These are phyloP conservation scores for Hepsetus odoe DNA, from an alignment of 2,113 vertebrate genomes.

Conservation along the genomic window DNA sequence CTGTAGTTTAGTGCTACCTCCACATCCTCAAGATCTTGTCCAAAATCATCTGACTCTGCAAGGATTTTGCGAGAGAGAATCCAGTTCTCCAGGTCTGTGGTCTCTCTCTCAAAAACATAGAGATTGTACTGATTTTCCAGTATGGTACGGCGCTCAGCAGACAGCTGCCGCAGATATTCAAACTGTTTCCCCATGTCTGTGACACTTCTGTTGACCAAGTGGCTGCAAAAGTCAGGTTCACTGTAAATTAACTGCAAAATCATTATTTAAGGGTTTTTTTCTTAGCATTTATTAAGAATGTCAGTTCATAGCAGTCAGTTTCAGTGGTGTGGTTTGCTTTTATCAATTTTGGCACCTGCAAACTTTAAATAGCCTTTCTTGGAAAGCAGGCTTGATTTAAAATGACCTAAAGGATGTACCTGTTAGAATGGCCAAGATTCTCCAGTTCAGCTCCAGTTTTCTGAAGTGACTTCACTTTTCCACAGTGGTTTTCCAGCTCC, in stretches of 20 bases:
- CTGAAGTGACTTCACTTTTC: constrained; percentile 69
- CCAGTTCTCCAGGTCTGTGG: constrained; percentile 81
- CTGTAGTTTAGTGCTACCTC: too few relatives aligned
- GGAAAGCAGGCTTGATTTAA: background rate
- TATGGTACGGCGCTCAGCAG: constrained; percentile 66
- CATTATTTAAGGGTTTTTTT: too few relatives aligned
- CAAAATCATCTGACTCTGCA: constrained; percentile 80
- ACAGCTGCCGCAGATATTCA: constrained; percentile 70
- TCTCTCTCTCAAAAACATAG: constrained; percentile 81
- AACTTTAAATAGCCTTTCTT: background rate
- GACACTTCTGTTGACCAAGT: constrained; percentile 74
- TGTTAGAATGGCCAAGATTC: constrained; percentile 75
- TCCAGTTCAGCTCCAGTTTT: constrained; percentile 74
- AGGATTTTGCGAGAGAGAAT: constrained; percentile 73
- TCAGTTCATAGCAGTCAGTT: too few relatives aligned
- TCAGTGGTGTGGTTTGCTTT: background rate
- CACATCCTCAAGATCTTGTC: constrained; percentile 85
- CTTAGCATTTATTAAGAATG: background rate
- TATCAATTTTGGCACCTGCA: background rate
- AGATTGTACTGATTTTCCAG: constrained; percentile 81
- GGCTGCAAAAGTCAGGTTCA: too few relatives aligned
- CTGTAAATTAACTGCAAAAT: too few relatives aligned
- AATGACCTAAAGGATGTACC: constrained; percentile 63
- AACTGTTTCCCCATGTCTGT: constrained; percentile 67
- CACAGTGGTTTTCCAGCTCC: constrained; percentile 78